Evolutionary conservation across 2,113 vertebrate species (phyloP).

Genomic region (Baryphthengus martii): DNA sequence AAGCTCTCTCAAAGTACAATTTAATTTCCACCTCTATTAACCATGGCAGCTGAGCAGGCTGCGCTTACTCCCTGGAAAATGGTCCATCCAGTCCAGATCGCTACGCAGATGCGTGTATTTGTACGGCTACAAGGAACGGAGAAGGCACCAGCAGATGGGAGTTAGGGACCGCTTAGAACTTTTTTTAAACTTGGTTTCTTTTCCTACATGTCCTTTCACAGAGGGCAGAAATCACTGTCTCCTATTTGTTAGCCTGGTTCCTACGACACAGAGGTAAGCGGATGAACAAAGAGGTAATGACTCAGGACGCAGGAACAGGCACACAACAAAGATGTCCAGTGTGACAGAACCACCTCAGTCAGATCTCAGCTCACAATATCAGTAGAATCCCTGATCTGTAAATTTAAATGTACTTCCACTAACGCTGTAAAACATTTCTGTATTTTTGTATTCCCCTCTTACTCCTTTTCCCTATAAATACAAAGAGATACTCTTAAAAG

Average conservation of each 20-base stretch:
- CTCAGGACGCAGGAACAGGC: neutral
- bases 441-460: neutral
- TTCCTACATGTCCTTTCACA: neutral
- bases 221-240: neutral
- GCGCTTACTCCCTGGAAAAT: neutral
- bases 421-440: neutral
- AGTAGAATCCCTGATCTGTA: neutral
- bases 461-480: neutral
- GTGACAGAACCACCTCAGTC: neutral
- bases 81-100: neutral
- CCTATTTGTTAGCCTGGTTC: neutral
- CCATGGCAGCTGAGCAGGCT: neutral
- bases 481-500: neutral
- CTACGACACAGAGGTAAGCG: neutral
- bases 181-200: neutral
- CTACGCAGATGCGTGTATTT: neutral
- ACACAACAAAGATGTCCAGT: neutral
- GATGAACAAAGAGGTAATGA: neutral
- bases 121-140: rapidly evolving
- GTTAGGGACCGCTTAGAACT: neutral
- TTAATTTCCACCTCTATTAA: neutral
- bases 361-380: neutral
- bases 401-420: neutral
- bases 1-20: neutral
- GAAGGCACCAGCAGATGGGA: neutral